Evolutionary conservation across 2,797 vertebrate genomes (phyloP).

Genomic region (Pseudomugil tenellus): DNA sequence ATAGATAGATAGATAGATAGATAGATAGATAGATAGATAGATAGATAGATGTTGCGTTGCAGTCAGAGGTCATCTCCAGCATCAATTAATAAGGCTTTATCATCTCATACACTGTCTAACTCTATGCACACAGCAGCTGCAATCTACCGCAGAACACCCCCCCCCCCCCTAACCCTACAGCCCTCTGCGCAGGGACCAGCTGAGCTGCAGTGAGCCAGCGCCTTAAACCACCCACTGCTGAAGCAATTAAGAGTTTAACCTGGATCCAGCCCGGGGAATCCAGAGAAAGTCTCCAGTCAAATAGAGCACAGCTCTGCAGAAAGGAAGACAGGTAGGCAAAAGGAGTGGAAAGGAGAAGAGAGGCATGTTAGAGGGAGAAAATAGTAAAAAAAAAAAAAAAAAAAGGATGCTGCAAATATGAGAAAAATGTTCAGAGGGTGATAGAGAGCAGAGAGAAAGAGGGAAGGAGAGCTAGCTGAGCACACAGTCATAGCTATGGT

Average conservation of each 20-base stretch:
- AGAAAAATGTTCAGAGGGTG: constrained; percentile 13
- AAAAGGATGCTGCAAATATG: neutral
- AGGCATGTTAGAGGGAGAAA: constrained; percentile 3
- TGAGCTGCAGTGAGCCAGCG: constrained; percentile 57
- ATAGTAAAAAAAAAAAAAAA: too few relatives aligned
- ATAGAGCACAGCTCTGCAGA: constrained; percentile 66
- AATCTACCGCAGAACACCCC: constrained; percentile 63
- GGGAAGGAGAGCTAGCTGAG: constrained; percentile 35
- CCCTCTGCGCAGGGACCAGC: constrained; percentile 4
- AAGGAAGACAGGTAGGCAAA: constrained; percentile 17
- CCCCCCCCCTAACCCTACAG: constrained; percentile 28
- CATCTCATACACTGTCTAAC: constrained; percentile 53
- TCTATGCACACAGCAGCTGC: constrained; percentile 44
- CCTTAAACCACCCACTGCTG: constrained; percentile 74
- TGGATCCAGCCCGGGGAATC: constrained; percentile 74
- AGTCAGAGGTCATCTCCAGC: constrained; percentile 75
- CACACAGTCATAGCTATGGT: constrained; percentile 18
- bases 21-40: constrained; percentile 4
- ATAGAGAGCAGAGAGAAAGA: constrained; percentile 28
- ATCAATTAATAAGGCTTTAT: constrained; percentile 79
- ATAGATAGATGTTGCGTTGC: constrained; percentile 41
- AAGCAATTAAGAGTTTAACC: constrained; percentile 80
- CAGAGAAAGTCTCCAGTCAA: constrained; percentile 72
- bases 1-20: constrained; percentile 16
- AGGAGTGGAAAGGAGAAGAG: constrained; percentile 7